Evolutionary conservation across 2,797 vertebrate genomes (phyloP).

Genomic region (Galaxias olidus): DNA sequence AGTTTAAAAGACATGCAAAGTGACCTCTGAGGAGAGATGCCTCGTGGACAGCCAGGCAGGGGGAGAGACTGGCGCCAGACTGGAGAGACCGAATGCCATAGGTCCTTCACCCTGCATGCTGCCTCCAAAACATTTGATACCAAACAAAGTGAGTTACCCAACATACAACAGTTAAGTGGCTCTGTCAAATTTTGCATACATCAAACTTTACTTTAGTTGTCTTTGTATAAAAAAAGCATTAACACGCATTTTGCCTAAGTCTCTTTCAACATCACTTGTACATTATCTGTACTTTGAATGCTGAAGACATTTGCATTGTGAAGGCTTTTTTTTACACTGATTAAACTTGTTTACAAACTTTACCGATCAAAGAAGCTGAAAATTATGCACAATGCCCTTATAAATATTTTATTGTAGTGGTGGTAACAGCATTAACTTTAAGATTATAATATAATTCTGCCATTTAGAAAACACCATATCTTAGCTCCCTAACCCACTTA

Average conservation of each 20-base stretch:
- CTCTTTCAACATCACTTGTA: neutral
- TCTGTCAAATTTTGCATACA: too few species aligned
- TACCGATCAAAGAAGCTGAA: constrained; percentile 30
- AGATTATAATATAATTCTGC: constrained; percentile 13
- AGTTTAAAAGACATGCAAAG: too few species aligned
- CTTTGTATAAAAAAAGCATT: neutral
- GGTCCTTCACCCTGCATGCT: too few species aligned
- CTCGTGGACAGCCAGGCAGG: too few species aligned
- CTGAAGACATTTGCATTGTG: constrained; percentile 18
- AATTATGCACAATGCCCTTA: constrained; percentile 37
- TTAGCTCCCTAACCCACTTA: too few species aligned
- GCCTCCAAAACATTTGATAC: too few species aligned
- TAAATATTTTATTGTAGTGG: constrained; percentile 51
- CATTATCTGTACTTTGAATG: constrained; percentile 16
- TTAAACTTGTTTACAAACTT: constrained; percentile 50
- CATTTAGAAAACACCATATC: neutral
- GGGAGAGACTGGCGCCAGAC: too few species aligned
- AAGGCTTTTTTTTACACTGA: constrained; percentile 23
- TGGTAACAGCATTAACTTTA: constrained; percentile 27
- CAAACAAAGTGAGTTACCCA: too few species aligned
- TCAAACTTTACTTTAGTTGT: neutral
- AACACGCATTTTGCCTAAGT: neutral
- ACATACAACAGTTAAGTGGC: too few species aligned
- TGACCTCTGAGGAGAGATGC: too few species aligned
- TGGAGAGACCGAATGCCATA: too few species aligned